These are phyloP conservation scores for Umimayanthus chanpuru DNA, from an alignment of 92 coral and sea anemone species.

Conservation along the genomic window DNA sequence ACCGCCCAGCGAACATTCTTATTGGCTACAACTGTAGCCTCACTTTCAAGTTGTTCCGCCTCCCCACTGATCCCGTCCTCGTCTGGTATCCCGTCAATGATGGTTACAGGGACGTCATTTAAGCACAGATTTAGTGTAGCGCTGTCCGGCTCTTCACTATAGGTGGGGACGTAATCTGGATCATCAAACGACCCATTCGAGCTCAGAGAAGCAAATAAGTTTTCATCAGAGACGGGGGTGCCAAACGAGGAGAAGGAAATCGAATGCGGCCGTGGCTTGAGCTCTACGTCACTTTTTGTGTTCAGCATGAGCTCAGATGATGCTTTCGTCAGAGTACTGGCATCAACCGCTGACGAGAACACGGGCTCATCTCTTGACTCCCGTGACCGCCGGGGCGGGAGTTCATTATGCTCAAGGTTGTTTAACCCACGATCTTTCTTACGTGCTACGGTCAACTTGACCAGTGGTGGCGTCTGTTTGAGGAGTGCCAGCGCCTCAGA, in stretches of 20 bases:
- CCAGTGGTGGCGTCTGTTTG: slow-evolving; percentile 94
- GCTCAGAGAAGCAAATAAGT: slow-evolving; percentile 31
- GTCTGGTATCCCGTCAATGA: slow-evolving; percentile 86
- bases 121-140: slow-evolving; percentile 76
- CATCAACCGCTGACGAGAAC: slow-evolving; percentile 70
- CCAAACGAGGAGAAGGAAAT: slow-evolving; percentile 79
- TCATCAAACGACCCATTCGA: slow-evolving; percentile 68
- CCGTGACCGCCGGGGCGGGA: slow-evolving; percentile 10
- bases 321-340: slow-evolving; percentile 78
- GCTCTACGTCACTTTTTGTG: slow-evolving; percentile 56
- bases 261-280: slow-evolving; percentile 71
- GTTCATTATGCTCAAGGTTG: not conserved
- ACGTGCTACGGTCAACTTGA: slow-evolving; percentile 89
- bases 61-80: slow-evolving; percentile 29
- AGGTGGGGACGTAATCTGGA: slow-evolving; percentile 56
- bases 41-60: slow-evolving; percentile 48
- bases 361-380: slow-evolving; percentile 57
- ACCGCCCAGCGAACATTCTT: slow-evolving; percentile 89
- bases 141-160: slow-evolving; percentile 64
- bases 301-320: slow-evolving; percentile 69
- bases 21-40: slow-evolving; percentile 51
- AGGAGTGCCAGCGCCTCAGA: slow-evolving; percentile 85
- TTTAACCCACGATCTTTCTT: slow-evolving; percentile 66
- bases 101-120: slow-evolving; percentile 84
- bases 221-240: slow-evolving; percentile 63